Conservation (phyloP, 2,113 vertebrate species). For the Odontophorus gujanensis region DNA sequence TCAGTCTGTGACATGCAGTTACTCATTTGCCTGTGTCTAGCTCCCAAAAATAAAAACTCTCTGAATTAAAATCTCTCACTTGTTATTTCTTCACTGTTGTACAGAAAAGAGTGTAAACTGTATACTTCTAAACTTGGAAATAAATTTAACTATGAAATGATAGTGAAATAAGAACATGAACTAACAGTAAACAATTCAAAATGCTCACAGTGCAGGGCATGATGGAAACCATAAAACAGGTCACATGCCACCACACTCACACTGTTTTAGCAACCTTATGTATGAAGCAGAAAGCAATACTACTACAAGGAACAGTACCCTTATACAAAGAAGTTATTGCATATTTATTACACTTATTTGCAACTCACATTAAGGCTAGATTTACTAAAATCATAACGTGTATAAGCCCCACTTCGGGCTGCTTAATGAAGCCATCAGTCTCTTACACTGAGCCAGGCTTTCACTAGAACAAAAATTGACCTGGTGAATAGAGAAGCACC, state of each 20-base stretch:
- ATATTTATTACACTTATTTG: slow-evolving; percentile 73
- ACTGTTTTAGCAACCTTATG: slow-evolving; percentile 34
- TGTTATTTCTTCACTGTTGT: slow-evolving; percentile 57
- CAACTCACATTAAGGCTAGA: slow-evolving; percentile 68
- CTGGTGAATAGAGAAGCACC: slow-evolving; percentile 15
- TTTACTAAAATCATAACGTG: slow-evolving; percentile 57
- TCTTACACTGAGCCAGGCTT: slow-evolving; percentile 20
- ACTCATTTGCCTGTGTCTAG: slow-evolving; percentile 19
- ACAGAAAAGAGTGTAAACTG: slow-evolving; percentile 66
- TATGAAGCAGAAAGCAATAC: slow-evolving; percentile 51
- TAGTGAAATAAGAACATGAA: slow-evolving; percentile 62
- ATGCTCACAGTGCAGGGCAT: slow-evolving; percentile 69
- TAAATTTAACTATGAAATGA: slow-evolving; percentile 63
- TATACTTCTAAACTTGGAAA: slow-evolving; percentile 58
- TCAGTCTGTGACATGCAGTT: background rate
- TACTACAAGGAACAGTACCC: slow-evolving; percentile 59
- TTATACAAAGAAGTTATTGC: slow-evolving; percentile 73
- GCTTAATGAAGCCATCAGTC: slow-evolving; percentile 35
- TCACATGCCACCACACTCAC: slow-evolving; percentile 33
- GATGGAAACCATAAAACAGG: slow-evolving; percentile 20
- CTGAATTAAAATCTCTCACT: slow-evolving; percentile 16
- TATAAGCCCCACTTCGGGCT: slow-evolving; percentile 1
- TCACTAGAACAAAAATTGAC: background rate
- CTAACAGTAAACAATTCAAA: slow-evolving; percentile 42
- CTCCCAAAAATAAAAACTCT: slow-evolving; percentile 11